phyloP scores from a whole-genome alignment of 53 echinoderm and acorn worm genomes.

The Glandiceps talaboti region DNA sequence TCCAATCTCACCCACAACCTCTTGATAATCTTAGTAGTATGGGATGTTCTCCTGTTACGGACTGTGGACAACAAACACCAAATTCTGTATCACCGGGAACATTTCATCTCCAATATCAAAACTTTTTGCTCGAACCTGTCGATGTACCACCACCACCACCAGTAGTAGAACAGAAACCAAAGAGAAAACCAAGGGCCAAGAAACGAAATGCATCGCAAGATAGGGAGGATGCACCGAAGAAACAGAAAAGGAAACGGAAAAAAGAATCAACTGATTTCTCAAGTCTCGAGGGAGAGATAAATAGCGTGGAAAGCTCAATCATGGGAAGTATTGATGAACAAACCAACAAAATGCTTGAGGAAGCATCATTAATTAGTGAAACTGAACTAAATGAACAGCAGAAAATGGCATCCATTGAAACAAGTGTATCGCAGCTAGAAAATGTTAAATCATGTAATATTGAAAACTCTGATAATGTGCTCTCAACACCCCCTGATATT shows the following conservation, averaged over 20 bases:
- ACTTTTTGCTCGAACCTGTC: background rate
- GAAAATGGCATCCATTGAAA: background rate
- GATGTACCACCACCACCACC: too few species aligned
- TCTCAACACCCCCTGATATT: background rate
- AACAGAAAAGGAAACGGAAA: background rate
- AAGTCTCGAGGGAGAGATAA: background rate
- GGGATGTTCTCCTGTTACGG: background rate
- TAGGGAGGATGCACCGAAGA: background rate
- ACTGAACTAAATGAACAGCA: background rate
- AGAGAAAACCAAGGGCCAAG: background rate
- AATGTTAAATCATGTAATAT: slow-evolving; percentile 23
- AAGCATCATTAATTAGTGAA: background rate
- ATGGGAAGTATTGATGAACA: background rate
- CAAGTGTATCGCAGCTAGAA: slow-evolving; percentile 11
- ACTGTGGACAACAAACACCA: background rate
- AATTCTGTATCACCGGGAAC: background rate
- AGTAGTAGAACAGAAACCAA: background rate
- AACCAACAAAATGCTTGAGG: background rate
- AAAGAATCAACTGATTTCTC: background rate
- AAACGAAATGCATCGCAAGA: background rate
- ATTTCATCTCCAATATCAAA: background rate
- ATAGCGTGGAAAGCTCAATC: background rate
- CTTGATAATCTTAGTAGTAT: background rate
- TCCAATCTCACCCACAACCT: background rate
- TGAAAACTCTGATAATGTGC: slow-evolving; percentile 17